phyloP scores from a whole-genome alignment of 2,888 invertebrate species.

The Himalopsyche japonica region DNA sequence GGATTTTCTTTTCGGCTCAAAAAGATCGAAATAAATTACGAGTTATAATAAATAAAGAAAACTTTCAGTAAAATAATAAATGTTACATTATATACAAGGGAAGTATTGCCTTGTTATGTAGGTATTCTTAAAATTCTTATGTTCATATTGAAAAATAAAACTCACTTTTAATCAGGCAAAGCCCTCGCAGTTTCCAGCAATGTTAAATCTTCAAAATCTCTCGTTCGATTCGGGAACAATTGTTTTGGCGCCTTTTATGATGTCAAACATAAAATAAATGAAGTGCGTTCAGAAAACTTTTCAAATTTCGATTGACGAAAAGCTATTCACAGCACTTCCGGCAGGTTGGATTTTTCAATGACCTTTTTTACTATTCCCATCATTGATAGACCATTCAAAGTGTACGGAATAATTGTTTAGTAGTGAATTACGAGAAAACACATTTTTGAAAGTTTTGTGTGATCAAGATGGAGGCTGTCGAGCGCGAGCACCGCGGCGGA shows the following conservation, averaged over 20 bases:
- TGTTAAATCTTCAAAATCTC: not conserved
- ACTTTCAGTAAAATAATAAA: too few relatives aligned
- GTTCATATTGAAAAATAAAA: not conserved
- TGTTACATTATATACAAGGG: too few relatives aligned
- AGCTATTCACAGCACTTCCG: not conserved
- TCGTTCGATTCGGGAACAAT: not conserved
- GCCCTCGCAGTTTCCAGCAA: not conserved
- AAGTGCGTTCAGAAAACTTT: not conserved
- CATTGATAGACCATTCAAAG: not conserved
- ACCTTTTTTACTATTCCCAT: not conserved
- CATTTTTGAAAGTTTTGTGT: not conserved
- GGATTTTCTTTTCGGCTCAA: too few relatives aligned
- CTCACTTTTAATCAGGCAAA: not conserved
- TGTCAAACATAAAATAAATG: not conserved
- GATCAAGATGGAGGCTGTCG: not conserved
- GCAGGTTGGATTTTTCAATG: too few relatives aligned
- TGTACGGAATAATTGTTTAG: not conserved
- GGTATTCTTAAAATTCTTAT: too few relatives aligned
- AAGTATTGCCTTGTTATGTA: too few relatives aligned
- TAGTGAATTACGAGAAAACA: not conserved
- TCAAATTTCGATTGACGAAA: not conserved
- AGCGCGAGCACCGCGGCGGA: conserved; percentile 3
- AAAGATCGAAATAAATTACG: too few relatives aligned
- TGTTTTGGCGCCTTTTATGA: not conserved
- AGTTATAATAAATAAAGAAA: too few relatives aligned